Evolutionary conservation across 2,797 vertebrate species (phyloP).

Genomic region (Gambelia wislizenii): DNA sequence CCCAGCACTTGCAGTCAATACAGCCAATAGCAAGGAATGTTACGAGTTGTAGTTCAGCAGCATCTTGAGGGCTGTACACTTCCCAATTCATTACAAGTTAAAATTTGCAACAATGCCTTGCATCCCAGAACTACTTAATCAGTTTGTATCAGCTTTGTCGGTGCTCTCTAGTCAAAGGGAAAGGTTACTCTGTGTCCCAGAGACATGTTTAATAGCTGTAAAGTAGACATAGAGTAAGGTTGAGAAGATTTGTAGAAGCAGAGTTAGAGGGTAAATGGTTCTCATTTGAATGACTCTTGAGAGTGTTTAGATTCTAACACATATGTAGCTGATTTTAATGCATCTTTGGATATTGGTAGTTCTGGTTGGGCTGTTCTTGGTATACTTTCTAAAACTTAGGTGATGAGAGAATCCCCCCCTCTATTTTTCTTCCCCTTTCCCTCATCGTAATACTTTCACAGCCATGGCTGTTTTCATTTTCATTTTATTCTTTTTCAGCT

Average conservation of each 20-base stretch:
- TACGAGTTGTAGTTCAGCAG: too few relatives aligned
- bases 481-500: conserved; percentile 69
- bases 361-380: background rate
- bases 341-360: background rate
- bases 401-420: too few relatives aligned
- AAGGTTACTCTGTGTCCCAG: background rate
- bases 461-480: background rate
- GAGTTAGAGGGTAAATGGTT: background rate
- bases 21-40: too few relatives aligned
- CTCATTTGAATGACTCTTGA: background rate
- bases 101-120: background rate
- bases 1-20: too few relatives aligned
- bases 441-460: background rate
- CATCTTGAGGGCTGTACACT: too few relatives aligned
- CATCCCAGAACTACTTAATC: background rate
- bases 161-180: background rate
- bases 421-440: too few relatives aligned
- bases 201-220: background rate
- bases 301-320: background rate
- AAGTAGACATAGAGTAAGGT: background rate
- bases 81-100: background rate
- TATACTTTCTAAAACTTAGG: background rate
- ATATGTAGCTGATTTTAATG: background rate
- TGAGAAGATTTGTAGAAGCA: background rate
- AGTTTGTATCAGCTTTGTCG: background rate